Evolutionary conservation across 2,888 invertebrate genomes (phyloP).

Genomic region (Melinopterus prodromus): DNA sequence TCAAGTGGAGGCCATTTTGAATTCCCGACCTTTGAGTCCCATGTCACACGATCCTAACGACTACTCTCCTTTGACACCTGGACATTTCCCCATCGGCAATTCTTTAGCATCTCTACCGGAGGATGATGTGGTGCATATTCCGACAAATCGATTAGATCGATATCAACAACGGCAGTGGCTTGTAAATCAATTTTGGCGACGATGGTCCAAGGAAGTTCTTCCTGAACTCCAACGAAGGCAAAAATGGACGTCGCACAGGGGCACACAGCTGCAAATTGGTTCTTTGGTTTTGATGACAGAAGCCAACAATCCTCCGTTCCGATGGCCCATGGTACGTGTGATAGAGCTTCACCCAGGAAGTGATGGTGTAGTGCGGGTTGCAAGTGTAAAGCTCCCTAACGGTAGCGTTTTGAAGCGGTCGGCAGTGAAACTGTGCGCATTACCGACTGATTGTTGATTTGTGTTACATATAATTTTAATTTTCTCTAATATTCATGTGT

Average conservation of each 20-base stretch:
- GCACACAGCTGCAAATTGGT: not conserved
- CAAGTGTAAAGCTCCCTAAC: not conserved
- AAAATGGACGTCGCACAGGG: not conserved
- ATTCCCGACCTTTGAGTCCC: conserved; percentile 8
- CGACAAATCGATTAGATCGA: conserved; percentile 7
- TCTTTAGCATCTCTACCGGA: not conserved
- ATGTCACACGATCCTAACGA: conserved; percentile 12
- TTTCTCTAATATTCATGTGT: too few relatives aligned
- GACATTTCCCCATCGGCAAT: conserved; percentile 12
- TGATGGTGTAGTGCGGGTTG: conserved; percentile 9
- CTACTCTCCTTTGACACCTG: not conserved
- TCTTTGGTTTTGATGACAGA: conserved; percentile 7
- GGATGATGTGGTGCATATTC: not conserved
- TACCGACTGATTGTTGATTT: too few relatives aligned
- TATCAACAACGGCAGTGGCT: conserved; percentile 8
- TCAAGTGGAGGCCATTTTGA: not conserved
- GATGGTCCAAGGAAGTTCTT: conserved; percentile 10
- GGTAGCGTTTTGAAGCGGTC: not conserved
- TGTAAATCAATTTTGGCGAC: not conserved
- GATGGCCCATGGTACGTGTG: not conserved
- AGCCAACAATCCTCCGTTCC: not conserved
- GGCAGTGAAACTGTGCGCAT: not conserved
- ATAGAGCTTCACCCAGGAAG: conserved; percentile 9
- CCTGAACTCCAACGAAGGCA: not conserved
- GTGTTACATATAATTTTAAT: too few relatives aligned